Evolutionary conservation across 2,888 invertebrate species (phyloP).

Genomic region (Heliconius sara): DNA sequence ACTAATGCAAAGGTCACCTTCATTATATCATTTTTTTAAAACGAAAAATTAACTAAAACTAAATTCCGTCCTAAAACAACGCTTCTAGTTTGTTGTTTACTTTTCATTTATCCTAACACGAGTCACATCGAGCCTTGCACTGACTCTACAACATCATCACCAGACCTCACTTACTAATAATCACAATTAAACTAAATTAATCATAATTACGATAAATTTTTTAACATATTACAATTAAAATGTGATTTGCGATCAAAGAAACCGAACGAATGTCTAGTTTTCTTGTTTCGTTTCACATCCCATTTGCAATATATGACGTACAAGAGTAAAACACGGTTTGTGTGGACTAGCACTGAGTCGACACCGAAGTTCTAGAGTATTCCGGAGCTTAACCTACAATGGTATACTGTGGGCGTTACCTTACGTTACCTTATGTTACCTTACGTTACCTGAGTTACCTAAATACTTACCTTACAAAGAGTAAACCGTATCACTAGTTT

Average conservation of each 20-base stretch:
- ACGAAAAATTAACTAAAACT: background rate
- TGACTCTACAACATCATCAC: background rate
- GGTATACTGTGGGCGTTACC: slow-evolving; percentile 12
- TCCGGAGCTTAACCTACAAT: background rate
- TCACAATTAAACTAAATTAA: slow-evolving; percentile 55
- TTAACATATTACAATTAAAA: slow-evolving; percentile 3
- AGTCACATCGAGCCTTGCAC: background rate
- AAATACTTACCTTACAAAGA: slow-evolving; percentile 39
- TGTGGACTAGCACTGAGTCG: slow-evolving; percentile 54
- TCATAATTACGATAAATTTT: slow-evolving; percentile 17
- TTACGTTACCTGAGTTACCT: background rate
- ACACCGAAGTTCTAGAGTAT: slow-evolving; percentile 22
- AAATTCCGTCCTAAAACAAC: slow-evolving; percentile 2
- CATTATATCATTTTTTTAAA: background rate
- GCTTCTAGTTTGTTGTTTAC: too few species aligned
- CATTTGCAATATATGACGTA: background rate
- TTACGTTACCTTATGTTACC: background rate
- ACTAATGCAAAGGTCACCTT: background rate
- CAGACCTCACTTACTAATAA: slow-evolving; percentile 57
- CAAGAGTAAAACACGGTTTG: slow-evolving; percentile 25
- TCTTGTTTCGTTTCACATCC: background rate
- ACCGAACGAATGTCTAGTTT: background rate
- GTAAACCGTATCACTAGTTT: slow-evolving; percentile 52
- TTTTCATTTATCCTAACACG: too few species aligned
- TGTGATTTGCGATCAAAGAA: background rate